Evolutionary conservation across 2,888 invertebrate species (phyloP), one percentile per base, ranked within the genome.

Genomic region (Rhopalosiphum nymphaeae): DNA sequence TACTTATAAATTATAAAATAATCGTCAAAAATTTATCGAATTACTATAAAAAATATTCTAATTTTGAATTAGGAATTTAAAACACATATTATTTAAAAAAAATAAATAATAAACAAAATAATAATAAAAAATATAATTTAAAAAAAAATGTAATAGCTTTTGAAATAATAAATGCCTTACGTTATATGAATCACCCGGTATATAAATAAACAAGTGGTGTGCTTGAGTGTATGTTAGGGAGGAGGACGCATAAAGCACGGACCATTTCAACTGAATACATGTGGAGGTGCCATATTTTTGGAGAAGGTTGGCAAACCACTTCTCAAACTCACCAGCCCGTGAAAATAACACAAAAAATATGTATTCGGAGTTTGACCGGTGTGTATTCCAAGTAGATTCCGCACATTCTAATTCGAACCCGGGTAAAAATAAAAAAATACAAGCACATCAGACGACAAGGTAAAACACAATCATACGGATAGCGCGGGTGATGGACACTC

Each of bases 281-380:
- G 29, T 13, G 29, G 42, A 84, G 78, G 91, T 46, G 53, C 16
- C 42, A 36, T 56, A 91, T 57, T 86, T 91, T 89, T 42, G 44
- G 85, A 91, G 44, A n/a, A 29, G 85, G 91, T 78, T 78, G 36
- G 56, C 56, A 9, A 85, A 44, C 44, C 53, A 85, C 85, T 86
- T 57, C 25, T 21, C 25, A 29, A 86, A 91, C 56, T 5, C 46
- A 57, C 46, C n/a, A 21, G 46, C 84, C 91, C 91, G 86, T 91
- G 57, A 91, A 91, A 91, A 86, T 25, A 85, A 57, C 91, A 57
- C 44, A n/a, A 91, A 91, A 91, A 44, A 46, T 91, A 91, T 57
- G 85, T 29, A 44, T n/a, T 46, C 25, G 44, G 13, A 56, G 13
- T 42, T 44, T 21, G 61, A 16, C 84, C 42, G 26, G 26, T 21